Evolutionary conservation across 2,888 invertebrate species (phyloP), one percentile per base, ranked within the genome.

Genomic region (Folsomia manolachei): DNA sequence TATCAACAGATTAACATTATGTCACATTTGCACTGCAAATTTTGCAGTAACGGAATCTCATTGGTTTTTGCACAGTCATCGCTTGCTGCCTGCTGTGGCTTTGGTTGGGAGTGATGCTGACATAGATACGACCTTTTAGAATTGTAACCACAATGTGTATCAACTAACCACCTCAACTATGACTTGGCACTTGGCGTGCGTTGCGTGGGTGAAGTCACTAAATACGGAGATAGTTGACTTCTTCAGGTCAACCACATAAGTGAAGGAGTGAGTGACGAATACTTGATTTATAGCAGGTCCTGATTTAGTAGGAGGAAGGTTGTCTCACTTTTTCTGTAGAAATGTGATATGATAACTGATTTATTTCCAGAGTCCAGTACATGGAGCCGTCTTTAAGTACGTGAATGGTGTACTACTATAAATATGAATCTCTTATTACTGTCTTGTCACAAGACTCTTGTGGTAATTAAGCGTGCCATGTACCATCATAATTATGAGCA

Each of bases 201-300:
- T 56, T 56, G 56, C 56, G 56, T 56, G 56, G 56, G 56, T 56
- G 56, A 56, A 56, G 56, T 56, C 56, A 56, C 21, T 7, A 4
- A 7, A 56, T 14, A 14, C n/a, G n/a, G 21, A 56, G 51, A 51
- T 18, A 56, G 21, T 39, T 4, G 14, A 39, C 14, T 39, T 14
- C 4, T 39, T 14, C 39, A 39, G 39, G 39, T 39, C 39, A 39
- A 39, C 39, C 39, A 39, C 14, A 39, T 39, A 39, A 39, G 14
- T 9, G 14, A 39, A 39, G 39, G 4, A 39, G 39, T 4, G 39
- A 39, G 4, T 39, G 39, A 39, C 39, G 39, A 39, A 60, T 60
- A n/a, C 19, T 11, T 60, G 60, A 14, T 60, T 60, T 23, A 60
- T 60, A 60, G 19, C 19, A 23, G 9, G n/a, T 23, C 18, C 52